phyloP scores from a whole-genome alignment of 2,888 invertebrate species.

The Gymnosoma rotundatum region DNA sequence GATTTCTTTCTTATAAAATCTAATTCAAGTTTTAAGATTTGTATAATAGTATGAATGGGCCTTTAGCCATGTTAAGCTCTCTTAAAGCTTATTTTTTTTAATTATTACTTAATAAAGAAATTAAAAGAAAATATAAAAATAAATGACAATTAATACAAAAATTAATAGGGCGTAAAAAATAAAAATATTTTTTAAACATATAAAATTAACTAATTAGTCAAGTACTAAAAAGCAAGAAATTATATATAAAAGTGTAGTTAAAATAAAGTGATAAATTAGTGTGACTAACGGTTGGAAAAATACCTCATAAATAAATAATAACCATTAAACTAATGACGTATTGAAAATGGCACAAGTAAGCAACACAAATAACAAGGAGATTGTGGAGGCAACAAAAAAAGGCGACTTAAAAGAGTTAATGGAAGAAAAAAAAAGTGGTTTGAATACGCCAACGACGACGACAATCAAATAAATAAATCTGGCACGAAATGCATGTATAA shows the following conservation, averaged over 20 bases:
- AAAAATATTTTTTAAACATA: conserved; percentile 25
- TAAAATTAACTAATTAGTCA: conserved; percentile 24
- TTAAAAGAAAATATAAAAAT: background rate
- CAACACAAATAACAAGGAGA: conserved; percentile 8
- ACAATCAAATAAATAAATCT: conserved; percentile 68
- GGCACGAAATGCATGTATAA: conserved; percentile 70
- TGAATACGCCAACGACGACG: conserved; percentile 46
- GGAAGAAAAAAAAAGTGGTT: conserved; percentile 25
- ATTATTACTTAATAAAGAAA: conserved; percentile 28
- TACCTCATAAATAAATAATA: conserved; percentile 46
- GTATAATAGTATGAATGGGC: too few species aligned
- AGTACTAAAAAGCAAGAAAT: conserved; percentile 8
- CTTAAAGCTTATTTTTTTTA: background rate
- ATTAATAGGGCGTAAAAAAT: conserved; percentile 55
- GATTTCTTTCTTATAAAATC: too few species aligned
- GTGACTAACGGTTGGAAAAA: conserved; percentile 64
- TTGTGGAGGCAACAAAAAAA: background rate
- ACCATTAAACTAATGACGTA: conserved; percentile 56
- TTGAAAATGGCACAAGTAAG: background rate
- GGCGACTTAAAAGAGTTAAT: background rate
- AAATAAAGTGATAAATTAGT: conserved; percentile 40
- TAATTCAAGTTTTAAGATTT: too few species aligned
- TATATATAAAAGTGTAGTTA: background rate
- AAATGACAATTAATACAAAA: conserved; percentile 34
- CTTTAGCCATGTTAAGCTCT: too few species aligned